Conservation (phyloP, 2,797 vertebrate species). For the Myotis myotis region DNA sequence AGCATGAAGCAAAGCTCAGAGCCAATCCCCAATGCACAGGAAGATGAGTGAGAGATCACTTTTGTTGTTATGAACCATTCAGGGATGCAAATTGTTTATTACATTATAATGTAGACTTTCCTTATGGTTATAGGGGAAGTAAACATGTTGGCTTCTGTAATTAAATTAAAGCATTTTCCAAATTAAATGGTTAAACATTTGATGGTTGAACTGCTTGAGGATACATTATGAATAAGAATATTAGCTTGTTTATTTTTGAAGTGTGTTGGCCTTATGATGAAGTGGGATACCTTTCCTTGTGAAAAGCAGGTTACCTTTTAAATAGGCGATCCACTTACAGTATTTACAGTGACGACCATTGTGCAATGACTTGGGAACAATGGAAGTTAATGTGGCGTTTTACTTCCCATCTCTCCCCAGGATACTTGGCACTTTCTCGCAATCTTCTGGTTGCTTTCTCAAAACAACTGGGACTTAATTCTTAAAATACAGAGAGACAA, state of each 20-base stretch:
- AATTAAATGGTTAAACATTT: not conserved
- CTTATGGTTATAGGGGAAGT: not conserved
- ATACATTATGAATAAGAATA: not conserved
- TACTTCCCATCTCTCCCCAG: constrained; percentile 56
- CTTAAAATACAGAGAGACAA: constrained; percentile 57
- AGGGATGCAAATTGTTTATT: not conserved
- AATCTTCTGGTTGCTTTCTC: constrained; percentile 67
- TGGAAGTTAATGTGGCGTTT: constrained; percentile 53
- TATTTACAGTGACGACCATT: constrained; percentile 38
- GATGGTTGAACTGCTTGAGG: not conserved
- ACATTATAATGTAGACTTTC: not conserved
- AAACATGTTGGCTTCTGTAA: not conserved
- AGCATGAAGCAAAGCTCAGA: not conserved
- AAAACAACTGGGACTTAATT: constrained; percentile 75
- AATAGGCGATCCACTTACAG: not conserved
- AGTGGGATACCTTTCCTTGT: not conserved
- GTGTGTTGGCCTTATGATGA: not conserved
- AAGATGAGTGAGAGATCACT: not conserved
- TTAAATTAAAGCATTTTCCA: not conserved
- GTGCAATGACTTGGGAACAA: constrained; percentile 49
- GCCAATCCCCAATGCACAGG: not conserved
- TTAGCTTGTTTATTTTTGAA: not conserved
- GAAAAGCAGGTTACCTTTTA: not conserved
- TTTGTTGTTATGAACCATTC: not conserved
- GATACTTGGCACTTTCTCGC: constrained; percentile 63